These are phyloP conservation scores for Leptobrachium leishanense DNA, from an alignment of 2,113 vertebrate species.

Conservation along the genomic window DNA sequence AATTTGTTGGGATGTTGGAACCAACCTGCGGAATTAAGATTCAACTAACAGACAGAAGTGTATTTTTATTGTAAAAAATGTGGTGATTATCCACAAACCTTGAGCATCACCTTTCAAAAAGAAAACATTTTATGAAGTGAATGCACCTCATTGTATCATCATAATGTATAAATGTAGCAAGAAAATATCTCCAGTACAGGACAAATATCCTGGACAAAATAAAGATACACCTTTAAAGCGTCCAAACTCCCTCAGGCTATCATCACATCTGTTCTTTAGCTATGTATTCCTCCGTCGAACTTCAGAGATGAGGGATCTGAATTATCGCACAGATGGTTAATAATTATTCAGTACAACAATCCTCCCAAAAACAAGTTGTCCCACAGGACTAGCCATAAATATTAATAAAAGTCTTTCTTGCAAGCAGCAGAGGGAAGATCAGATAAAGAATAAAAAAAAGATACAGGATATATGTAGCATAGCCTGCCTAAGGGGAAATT, in stretches of 20 bases:
- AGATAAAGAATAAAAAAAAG: conserved; percentile 50
- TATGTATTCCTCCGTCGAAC: conserved; percentile 52
- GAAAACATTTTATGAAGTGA: background rate
- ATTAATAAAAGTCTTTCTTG: conserved; percentile 60
- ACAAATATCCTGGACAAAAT: conserved; percentile 35
- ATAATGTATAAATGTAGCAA: no score
- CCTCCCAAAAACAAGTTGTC: conserved; percentile 53
- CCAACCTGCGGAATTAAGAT: no score
- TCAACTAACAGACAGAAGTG: no score
- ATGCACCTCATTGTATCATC: background rate
- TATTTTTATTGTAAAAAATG: no score
- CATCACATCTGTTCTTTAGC: conserved; percentile 44
- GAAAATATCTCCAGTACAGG: background rate
- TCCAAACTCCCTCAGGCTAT: conserved; percentile 54
- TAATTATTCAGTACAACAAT: conserved; percentile 54
- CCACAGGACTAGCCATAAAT: conserved; percentile 61
- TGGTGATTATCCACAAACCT: no score
- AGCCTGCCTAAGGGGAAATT: conserved; percentile 54
- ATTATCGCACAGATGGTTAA: conserved; percentile 55
- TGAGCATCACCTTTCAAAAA: no score
- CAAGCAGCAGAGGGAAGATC: conserved; percentile 54
- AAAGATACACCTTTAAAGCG: conserved; percentile 45
- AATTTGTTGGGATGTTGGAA: no score
- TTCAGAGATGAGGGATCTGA: conserved; percentile 54
- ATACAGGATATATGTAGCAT: conserved; percentile 43